Conservation (phyloP, 2,113 vertebrate genomes). For the Semnopithecus entellus region DNA sequence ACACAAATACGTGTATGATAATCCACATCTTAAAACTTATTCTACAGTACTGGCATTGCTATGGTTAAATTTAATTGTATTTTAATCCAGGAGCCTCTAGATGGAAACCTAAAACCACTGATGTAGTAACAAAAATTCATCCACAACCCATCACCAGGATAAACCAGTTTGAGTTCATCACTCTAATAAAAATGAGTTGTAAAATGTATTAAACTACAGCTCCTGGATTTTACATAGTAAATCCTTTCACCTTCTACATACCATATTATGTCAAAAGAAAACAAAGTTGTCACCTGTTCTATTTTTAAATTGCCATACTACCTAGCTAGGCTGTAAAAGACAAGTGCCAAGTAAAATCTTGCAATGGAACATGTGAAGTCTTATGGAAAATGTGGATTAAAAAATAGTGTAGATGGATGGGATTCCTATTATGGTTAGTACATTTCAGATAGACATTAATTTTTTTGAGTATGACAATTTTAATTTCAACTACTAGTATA, state of each 20-base stretch:
- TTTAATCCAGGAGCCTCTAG: not conserved
- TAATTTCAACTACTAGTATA: not conserved
- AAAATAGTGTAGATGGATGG: not conserved
- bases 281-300: not conserved
- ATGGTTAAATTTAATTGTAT: not conserved
- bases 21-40: not conserved
- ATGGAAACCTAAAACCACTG: not conserved
- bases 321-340: not conserved
- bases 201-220: accelerated
- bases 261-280: not conserved
- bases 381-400: not conserved
- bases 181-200: not conserved
- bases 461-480: not conserved
- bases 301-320: not conserved
- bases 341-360: not conserved
- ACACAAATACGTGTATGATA: not conserved
- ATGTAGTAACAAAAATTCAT: accelerated
- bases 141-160: accelerated
- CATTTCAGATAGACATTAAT: not conserved
- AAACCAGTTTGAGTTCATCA: not conserved
- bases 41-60: not conserved
- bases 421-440: no score
- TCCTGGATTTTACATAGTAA: not conserved
- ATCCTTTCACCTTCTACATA: not conserved
- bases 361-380: not conserved